Base-by-base conservation (phyloP, 2,888 invertebrate genomes). In the Dasypolia templi region DNA sequence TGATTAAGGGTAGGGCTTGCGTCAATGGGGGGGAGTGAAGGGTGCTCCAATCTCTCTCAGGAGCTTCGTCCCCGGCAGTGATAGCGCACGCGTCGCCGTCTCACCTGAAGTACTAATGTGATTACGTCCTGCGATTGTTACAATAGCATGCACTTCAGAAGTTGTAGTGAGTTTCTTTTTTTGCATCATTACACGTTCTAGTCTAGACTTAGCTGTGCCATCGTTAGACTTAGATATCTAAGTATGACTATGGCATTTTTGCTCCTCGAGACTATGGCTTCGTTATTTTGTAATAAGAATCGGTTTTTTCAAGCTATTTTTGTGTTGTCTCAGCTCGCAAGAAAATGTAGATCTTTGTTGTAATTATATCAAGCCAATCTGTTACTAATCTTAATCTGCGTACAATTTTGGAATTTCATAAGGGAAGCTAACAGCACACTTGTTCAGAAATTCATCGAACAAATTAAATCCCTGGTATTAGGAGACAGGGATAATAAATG, bases 51-150 rank as follows among this genome's bases (percentile, higher is more conserved):
- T 51, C 72, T 63, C 83, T 78, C 87, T 85, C 86, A 81, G 86
- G 64, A 69, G 87, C 77, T 83, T 83, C 82, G 79, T 86, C 82
- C 77, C 80, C 81, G 83, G 85, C 86, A 82, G 79, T 89, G 93
- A 93, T 93, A 93, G 91, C 91, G 91, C 93, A 93, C 93, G 92
- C 91, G 87, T 88, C 87, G 74, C 75, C 75, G 81, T 79, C 83
- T 81, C 77, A 78, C 83, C 86, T 89, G 86, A 89, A 90, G 88
- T 88, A 87, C 84, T 89, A 86, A 87, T 86, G 87, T 80, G 86
- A 87, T 87, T 86, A 89, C 85, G 84, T 89, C 81, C 75, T 79
- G 83, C 81, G 72, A 83, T 84, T 83, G 80, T 85, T 82, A 82
- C 86, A 84, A 86, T 83, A 77, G 79, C 86, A 82, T 84, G 83